A percentile compares a stretch with the other conserved stretches of the same genome.
These are phyloP conservation scores for Drepana falcataria DNA, from an alignment of 2,888 invertebrate genomes.

Conservation along the genomic window DNA sequence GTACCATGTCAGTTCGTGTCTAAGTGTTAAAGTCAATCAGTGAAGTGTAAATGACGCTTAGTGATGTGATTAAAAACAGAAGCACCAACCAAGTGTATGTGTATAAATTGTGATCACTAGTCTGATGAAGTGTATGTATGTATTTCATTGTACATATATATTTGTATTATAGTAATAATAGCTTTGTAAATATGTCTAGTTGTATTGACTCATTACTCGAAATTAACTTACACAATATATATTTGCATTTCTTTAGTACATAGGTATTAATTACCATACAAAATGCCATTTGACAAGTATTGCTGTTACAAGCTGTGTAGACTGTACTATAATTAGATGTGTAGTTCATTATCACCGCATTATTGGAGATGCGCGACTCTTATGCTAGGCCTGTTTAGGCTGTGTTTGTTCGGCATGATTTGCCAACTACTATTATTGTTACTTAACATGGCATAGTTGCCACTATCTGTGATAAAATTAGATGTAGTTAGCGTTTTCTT, in stretches of 20 bases:
- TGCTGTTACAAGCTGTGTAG: slow-evolving; percentile 8
- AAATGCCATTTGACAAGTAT: slow-evolving; percentile 22
- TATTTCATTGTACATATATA: slow-evolving; percentile 31
- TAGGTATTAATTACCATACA: slow-evolving; percentile 6
- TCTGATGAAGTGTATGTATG: slow-evolving; percentile 57
- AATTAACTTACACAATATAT: slow-evolving; percentile 2
- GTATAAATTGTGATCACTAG: slow-evolving; percentile 67
- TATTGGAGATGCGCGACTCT: slow-evolving; percentile 9
- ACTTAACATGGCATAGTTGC: slow-evolving; percentile 62
- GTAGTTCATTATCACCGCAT: slow-evolving; percentile 5
- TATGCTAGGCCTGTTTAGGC: slow-evolving; percentile 52
- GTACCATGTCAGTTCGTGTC: slow-evolving; percentile 89
- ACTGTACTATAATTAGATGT: slow-evolving; percentile 5
- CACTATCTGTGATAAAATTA: slow-evolving; percentile 75
- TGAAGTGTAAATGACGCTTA: slow-evolving; percentile 35
- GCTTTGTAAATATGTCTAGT: slow-evolving; percentile 38
- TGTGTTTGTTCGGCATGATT: slow-evolving; percentile 62
- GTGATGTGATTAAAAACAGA: slow-evolving; percentile 23
- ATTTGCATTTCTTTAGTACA: slow-evolving; percentile 11
- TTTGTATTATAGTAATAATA: slow-evolving; percentile 15
- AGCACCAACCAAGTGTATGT: slow-evolving; percentile 19
- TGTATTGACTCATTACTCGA: slow-evolving; percentile 16
- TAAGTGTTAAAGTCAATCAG: slow-evolving; percentile 52
- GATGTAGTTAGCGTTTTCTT: slow-evolving; percentile 51
- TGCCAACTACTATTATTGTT: slow-evolving; percentile 61